phyloP scores from a whole-genome alignment of 1,140 invertebrate species.

The Branchinecta lynchi region DNA sequence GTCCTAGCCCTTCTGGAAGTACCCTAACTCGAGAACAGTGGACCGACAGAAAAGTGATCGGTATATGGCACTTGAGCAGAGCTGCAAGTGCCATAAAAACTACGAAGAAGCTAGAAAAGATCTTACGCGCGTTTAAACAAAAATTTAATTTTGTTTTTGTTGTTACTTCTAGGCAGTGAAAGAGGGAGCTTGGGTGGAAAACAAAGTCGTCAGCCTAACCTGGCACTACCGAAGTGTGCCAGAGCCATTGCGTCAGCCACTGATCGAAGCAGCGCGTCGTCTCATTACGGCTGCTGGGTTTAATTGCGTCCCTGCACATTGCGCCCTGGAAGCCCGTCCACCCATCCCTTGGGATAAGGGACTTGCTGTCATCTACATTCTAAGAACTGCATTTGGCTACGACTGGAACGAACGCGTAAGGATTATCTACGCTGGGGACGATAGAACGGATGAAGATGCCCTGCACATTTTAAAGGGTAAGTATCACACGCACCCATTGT shows the following conservation, averaged over 20 bases:
- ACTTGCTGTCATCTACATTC: conserved; percentile 73
- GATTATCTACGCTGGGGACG: conserved; percentile 79
- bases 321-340: conserved; percentile 69
- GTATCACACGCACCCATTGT: too few relatives aligned
- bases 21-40: too few relatives aligned
- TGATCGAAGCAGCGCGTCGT: conserved; percentile 48
- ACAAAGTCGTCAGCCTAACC: conserved; percentile 69
- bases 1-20: too few relatives aligned
- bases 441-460: conserved; percentile 76
- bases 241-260: conserved; percentile 33
- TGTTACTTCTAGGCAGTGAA: conserved; percentile 44
- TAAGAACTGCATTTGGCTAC: conserved; percentile 70
- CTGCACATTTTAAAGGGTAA: conserved; percentile 49
- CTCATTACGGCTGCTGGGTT: conserved; percentile 58
- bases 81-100: too few relatives aligned
- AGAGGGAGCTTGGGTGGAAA: conserved; percentile 80
- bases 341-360: conserved; percentile 80
- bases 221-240: conserved; percentile 54
- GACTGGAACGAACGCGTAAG: conserved; percentile 80
- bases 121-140: background rate
- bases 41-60: too few relatives aligned
- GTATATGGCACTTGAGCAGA: too few relatives aligned
- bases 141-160: conserved; percentile 18
- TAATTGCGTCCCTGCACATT: conserved; percentile 55
- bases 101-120: too few relatives aligned